These are phyloP conservation scores for Stegana nigrithorax DNA, from an alignment of 2,888 invertebrate species.

Conservation along the genomic window DNA sequence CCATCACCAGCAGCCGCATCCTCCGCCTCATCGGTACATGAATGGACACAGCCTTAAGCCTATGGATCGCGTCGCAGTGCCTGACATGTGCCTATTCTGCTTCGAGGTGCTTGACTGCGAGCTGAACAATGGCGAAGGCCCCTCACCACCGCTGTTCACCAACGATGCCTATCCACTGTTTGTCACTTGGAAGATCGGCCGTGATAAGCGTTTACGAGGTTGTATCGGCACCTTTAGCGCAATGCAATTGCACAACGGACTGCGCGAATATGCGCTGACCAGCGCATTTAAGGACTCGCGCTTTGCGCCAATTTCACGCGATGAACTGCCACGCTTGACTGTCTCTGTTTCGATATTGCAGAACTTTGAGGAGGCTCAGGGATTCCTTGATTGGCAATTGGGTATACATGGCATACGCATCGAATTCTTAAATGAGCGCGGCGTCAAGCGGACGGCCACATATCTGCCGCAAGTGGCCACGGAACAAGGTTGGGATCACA, in stretches of 20 bases:
- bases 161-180: constrained; percentile 97
- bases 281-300: constrained; percentile 98
- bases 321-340: constrained; percentile 91
- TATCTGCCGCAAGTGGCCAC: constrained; percentile 98
- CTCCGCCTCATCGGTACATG: constrained; percentile 55
- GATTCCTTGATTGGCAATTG: constrained; percentile 97
- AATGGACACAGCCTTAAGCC: constrained; percentile 67
- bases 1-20: constrained; percentile 47
- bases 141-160: constrained; percentile 90
- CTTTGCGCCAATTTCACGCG: constrained; percentile 93
- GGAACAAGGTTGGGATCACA: constrained; percentile 99
- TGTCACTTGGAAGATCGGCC: constrained; percentile 99
- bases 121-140: constrained; percentile 92
- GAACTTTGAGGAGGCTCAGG: constrained; percentile 94
- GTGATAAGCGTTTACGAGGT: constrained; percentile 93
- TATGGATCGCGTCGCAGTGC: constrained; percentile 77
- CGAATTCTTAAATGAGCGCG: constrained; percentile 94
- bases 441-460: constrained; percentile 95
- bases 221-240: constrained; percentile 99
- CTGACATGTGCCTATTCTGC: constrained; percentile 99
- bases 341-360: constrained; percentile 94
- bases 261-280: constrained; percentile 96
- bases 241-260: constrained; percentile 92
- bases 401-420: constrained; percentile 98
- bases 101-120: constrained; percentile 98